Percentiles rank a stretch among this genome's conserved stretches.
Evolutionary conservation across 1,140 invertebrate genomes (phyloP).

Genomic region (Zaprionus vittiger): DNA sequence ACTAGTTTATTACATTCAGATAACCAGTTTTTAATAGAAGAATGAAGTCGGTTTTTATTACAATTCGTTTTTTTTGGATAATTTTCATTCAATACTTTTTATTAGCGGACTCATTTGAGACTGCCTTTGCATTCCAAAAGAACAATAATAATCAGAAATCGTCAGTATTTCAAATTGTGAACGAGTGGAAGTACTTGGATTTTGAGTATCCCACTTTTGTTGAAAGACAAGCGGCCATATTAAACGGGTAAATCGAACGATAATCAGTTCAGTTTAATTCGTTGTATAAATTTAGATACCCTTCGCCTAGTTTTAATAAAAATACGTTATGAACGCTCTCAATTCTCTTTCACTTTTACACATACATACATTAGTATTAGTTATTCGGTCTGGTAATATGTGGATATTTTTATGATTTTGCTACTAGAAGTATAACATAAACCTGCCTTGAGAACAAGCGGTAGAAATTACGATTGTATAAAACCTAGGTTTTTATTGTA

Average conservation of each 20-base stretch:
- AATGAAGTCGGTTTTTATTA: constrained; percentile 27
- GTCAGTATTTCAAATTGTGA: constrained; percentile 69
- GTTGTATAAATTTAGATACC: too few species aligned
- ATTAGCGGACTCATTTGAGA: constrained; percentile 5
- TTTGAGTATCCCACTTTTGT: constrained; percentile 85
- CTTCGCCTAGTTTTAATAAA: too few species aligned
- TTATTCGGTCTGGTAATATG: too few species aligned
- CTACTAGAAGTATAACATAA: too few species aligned
- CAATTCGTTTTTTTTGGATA: constrained; percentile 28
- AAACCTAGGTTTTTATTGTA: too few species aligned
- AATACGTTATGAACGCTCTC: too few species aligned
- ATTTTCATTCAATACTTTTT: constrained; percentile 41
- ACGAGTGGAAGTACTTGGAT: constrained; percentile 87
- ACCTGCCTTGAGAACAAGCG: too few species aligned
- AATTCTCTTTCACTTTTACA: too few species aligned
- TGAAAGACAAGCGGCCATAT: constrained; percentile 85
- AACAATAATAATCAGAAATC: background rate
- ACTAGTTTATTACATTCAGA: constrained; percentile 1
- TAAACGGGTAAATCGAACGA: constrained; percentile 77
- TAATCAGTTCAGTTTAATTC: too few species aligned
- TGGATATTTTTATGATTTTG: too few species aligned
- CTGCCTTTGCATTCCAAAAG: background rate
- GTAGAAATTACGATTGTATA: too few species aligned
- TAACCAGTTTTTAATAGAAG: constrained; percentile 42
- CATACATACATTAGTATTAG: too few species aligned